Percentiles rank a stretch among this genome's conserved stretches.
These are phyloP conservation scores for Limulus polyphemus DNA, from an alignment of 2,888 invertebrate species.

Conservation along the genomic window DNA sequence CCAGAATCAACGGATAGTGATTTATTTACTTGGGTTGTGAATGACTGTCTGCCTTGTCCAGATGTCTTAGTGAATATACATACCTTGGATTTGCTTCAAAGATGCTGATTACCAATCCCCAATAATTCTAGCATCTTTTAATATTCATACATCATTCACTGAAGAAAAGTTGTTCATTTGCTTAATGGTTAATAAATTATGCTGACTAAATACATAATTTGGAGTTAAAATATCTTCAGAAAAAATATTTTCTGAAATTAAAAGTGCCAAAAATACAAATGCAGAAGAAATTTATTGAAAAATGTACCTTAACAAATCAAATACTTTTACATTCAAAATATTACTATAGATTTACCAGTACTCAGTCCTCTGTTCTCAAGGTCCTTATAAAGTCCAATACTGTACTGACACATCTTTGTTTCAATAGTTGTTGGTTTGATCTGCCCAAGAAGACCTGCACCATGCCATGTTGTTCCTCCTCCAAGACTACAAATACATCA, in stretches of 20 bases:
- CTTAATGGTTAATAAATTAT: too few species aligned
- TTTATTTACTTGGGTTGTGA: too few species aligned
- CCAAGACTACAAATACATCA: conserved; percentile 48
- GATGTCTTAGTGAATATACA: too few species aligned
- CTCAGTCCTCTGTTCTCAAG: conserved; percentile 56
- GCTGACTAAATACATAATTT: too few species aligned
- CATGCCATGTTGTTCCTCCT: conserved; percentile 66
- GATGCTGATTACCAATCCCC: too few species aligned
- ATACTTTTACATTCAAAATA: not conserved
- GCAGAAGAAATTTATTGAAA: not conserved
- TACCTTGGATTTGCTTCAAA: too few species aligned
- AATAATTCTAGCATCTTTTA: too few species aligned
- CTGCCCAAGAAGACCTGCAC: conserved; percentile 62
- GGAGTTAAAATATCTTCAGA: too few species aligned
- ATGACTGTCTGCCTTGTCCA: too few species aligned
- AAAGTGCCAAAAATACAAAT: conserved; percentile 1
- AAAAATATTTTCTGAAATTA: not conserved
- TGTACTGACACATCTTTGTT: conserved; percentile 65
- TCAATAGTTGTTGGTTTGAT: conserved; percentile 73
- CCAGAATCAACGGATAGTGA: too few species aligned
- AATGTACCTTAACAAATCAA: not conserved
- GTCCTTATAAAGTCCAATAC: conserved; percentile 58
- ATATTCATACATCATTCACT: too few species aligned
- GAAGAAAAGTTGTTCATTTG: too few species aligned
- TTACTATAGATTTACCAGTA: conserved; percentile 42